Conservation (phyloP, 2,888 invertebrate species). For the Sinohyriopsis cumingii region DNA sequence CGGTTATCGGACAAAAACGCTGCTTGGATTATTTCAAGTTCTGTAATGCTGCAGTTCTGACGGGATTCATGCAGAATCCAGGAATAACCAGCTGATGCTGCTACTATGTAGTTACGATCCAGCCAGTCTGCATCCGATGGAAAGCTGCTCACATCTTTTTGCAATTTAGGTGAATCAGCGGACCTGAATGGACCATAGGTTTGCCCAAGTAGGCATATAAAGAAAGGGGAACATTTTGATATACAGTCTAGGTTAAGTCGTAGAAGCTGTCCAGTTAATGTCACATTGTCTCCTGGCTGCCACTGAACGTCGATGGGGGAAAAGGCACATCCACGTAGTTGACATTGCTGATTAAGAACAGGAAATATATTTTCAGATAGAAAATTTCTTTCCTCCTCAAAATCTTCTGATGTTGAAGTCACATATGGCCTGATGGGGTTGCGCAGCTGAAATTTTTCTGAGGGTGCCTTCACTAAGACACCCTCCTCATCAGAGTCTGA, state of each 20-base stretch:
- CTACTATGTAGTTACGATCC: constrained; percentile 61
- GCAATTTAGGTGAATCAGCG: constrained; percentile 42
- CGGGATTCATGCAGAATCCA: constrained; percentile 65
- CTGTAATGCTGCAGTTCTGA: constrained; percentile 63
- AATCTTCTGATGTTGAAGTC: constrained; percentile 60
- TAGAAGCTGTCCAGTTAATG: constrained; percentile 50
- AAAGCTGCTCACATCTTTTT: constrained; percentile 27
- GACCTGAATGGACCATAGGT: constrained; percentile 63
- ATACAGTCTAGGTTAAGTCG: constrained; percentile 59
- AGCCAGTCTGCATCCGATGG: constrained; percentile 52
- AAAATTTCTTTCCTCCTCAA: constrained; percentile 52
- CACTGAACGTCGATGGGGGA: constrained; percentile 64
- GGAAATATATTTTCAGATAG: constrained; percentile 59
- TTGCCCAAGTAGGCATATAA: constrained; percentile 67
- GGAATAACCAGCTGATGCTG: constrained; percentile 62
- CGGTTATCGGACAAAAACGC: constrained; percentile 54
- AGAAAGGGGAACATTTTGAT: constrained; percentile 61
- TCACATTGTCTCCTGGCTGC: constrained; percentile 48
- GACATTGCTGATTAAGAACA: constrained; percentile 53
- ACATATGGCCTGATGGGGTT: constrained; percentile 57
- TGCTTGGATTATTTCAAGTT: constrained; percentile 67
- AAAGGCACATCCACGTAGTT: constrained; percentile 58
- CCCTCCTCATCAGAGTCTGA: constrained; percentile 37
- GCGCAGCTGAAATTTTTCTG: constrained; percentile 48
- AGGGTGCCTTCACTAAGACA: constrained; percentile 12